Evolutionary conservation across 1,140 invertebrate species (phyloP).

Genomic region (Akabosia matsudoensis): DNA sequence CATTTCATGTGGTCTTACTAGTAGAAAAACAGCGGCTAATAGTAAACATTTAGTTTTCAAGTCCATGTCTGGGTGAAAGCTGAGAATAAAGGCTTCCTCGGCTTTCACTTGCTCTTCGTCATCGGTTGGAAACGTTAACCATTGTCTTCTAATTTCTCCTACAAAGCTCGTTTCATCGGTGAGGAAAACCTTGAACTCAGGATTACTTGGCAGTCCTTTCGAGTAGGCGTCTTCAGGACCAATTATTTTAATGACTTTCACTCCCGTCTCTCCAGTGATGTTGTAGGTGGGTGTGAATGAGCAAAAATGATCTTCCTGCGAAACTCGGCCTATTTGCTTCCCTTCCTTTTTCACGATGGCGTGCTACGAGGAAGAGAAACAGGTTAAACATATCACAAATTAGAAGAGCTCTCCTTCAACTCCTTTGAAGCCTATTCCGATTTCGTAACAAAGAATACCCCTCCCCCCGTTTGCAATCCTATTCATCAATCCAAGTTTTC

Average conservation of each 20-base stretch:
- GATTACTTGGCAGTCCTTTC: slow-evolving; percentile 22
- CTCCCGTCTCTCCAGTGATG: slow-evolving; percentile 22
- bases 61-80: slow-evolving; percentile 36
- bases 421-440: too few relatives aligned
- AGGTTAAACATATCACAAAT: not conserved
- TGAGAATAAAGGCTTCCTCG: slow-evolving; percentile 32
- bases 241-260: slow-evolving; percentile 27
- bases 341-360: slow-evolving; percentile 26
- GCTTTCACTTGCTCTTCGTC: slow-evolving; percentile 15
- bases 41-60: slow-evolving; percentile 35
- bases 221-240: slow-evolving; percentile 30
- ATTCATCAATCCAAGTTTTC: too few relatives aligned
- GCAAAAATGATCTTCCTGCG: slow-evolving; percentile 33
- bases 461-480: too few relatives aligned
- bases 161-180: slow-evolving; percentile 19
- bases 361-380: slow-evolving; percentile 10
- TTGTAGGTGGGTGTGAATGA: slow-evolving; percentile 32
- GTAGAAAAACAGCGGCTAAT: slow-evolving; percentile 33
- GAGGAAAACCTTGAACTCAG: slow-evolving; percentile 27
- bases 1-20: slow-evolving; percentile 24
- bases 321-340: slow-evolving; percentile 28
- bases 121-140: slow-evolving; percentile 21
- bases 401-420: too few relatives aligned
- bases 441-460: too few relatives aligned
- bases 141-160: slow-evolving; percentile 27